These are phyloP conservation scores for Etheostoma spectabile DNA, from an alignment of 2,113 vertebrate genomes.

Conservation along the genomic window DNA sequence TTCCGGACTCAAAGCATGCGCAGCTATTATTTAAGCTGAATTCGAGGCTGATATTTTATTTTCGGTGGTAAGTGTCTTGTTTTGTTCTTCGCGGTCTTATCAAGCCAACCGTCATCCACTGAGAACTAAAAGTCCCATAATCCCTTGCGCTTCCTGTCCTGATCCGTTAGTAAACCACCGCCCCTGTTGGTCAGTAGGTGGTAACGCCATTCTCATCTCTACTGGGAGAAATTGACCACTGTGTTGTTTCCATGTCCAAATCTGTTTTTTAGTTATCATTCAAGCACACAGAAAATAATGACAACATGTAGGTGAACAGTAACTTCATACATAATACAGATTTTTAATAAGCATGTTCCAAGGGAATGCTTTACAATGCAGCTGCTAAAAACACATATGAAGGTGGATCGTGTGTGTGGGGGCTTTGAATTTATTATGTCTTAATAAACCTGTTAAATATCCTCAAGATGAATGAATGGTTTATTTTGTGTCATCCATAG, in stretches of 20 bases:
- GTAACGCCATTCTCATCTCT: background rate
- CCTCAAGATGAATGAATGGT: too few species aligned
- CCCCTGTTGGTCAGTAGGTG: conserved; percentile 43
- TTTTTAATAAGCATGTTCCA: background rate
- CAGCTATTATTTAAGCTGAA: background rate
- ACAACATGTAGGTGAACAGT: background rate
- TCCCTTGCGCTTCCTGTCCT: conserved; percentile 43
- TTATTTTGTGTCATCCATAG: too few species aligned
- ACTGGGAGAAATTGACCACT: too few species aligned
- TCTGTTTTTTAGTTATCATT: background rate
- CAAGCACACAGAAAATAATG: background rate
- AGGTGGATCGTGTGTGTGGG: background rate
- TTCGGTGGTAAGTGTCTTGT: conserved; percentile 25
- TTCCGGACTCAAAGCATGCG: background rate
- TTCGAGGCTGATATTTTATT: conserved; percentile 15
- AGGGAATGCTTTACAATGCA: background rate
- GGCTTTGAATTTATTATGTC: background rate
- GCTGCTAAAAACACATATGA: background rate
- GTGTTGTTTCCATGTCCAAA: background rate
- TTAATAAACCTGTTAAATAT: background rate
- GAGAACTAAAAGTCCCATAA: conserved; percentile 77
- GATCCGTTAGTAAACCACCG: background rate
- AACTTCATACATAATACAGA: background rate
- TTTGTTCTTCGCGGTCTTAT: conserved; percentile 57
- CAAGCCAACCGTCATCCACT: conserved; percentile 26